Conservation (phyloP, 2,113 vertebrate species). For the Antigone vipio region DNA sequence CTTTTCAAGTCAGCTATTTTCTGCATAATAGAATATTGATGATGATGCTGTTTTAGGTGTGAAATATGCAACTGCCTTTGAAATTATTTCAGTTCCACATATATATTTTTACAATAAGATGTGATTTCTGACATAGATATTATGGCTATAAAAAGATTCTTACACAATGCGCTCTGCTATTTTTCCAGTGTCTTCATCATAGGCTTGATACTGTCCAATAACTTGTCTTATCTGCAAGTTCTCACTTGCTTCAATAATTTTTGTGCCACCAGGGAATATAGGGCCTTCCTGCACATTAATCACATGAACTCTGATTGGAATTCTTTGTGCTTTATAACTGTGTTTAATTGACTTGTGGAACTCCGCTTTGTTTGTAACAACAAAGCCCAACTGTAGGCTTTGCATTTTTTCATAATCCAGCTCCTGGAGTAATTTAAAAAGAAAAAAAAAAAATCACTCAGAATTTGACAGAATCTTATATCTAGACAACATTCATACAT, state of each 20-base stretch:
- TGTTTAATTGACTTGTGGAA: slow-evolving; percentile 75
- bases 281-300: slow-evolving; percentile 75
- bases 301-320: slow-evolving; percentile 77
- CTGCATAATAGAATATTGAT: neutral
- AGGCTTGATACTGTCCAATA: slow-evolving; percentile 76
- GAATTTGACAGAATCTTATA: neutral
- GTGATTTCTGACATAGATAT: neutral
- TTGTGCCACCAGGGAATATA: slow-evolving; percentile 57
- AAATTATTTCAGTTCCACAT: neutral
- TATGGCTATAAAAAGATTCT: neutral
- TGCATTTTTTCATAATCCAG: slow-evolving; percentile 76
- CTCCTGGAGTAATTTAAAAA: slow-evolving; percentile 50
- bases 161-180: slow-evolving; percentile 58
- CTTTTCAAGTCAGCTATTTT: neutral
- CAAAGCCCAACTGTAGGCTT: slow-evolving; percentile 62
- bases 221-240: slow-evolving; percentile 1
- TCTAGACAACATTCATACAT: neutral
- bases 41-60: neutral
- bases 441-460: neutral
- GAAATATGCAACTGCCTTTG: neutral
- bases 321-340: slow-evolving; percentile 45
- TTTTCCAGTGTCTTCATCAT: slow-evolving; percentile 73
- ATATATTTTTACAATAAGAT: neutral
- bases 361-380: slow-evolving; percentile 78
- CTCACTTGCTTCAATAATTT: slow-evolving; percentile 55